Evolutionary conservation across 2,113 vertebrate species (phyloP), one percentile per base, ranked within the genome.

Genomic region (Bolborhynchus lineola): DNA sequence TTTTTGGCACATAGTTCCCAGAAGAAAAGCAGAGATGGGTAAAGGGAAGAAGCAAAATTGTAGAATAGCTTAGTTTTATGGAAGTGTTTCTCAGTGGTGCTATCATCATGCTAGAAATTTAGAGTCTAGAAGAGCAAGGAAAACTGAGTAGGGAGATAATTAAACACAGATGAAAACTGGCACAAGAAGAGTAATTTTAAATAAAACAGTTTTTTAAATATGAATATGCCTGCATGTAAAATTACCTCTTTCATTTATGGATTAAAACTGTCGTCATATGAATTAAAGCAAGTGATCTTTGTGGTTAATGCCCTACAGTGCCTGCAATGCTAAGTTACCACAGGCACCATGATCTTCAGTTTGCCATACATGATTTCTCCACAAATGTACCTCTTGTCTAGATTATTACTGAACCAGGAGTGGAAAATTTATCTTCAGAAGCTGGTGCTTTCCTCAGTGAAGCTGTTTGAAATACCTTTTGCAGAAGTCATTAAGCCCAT

Each of bases 401-500:
- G 47, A 75, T 92, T 91, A 80, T 89, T 90, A 91, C 42, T 82
- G 83, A 93, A 88, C 63, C 65, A 87, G 82, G 50, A 68, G 57
- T 41, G 42, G 71, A 95, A 83, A 91, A 91, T 59, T 59, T 71
- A 41, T 82, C 82, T 82, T 82, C 81, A 87, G 74, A 90, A 95
- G 90, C 10, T 39, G 44, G 63, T 71, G 57, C 53, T 94, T 94
- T 94, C 71, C 76, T 31, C 70, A 84, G 65, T 3, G 47, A 95
- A 86, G 74, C 59, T 92, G 31, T 63, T 94, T 91, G 76, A 92
- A 94, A 95, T 94, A 92, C 64, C 91, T 96, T 81, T 89, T 87
- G 76, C 39, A 88, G 87, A 94, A 97, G 93, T 82, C 88, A 90
- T 97, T 92, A 96, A 88, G 80, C 41, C 65, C 69, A 85, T 88